phyloP scores from a whole-genome alignment of 2,888 invertebrate genomes.

The Darwinula stevensoni region DNA sequence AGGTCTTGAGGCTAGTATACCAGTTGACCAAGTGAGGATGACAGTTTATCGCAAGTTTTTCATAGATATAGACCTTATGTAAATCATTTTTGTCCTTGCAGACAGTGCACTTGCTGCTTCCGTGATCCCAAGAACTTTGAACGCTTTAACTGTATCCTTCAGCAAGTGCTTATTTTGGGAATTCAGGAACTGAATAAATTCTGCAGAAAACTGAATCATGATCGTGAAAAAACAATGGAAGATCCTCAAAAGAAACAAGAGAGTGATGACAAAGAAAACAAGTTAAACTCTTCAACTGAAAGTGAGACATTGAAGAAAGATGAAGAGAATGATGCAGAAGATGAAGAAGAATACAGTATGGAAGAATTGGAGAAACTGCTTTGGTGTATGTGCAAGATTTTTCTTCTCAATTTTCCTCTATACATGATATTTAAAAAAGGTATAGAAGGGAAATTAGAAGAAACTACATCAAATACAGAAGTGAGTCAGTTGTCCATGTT shows the following conservation, averaged over 20 bases:
- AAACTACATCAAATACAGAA: slow-evolving; percentile 26
- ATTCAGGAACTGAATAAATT: slow-evolving; percentile 51
- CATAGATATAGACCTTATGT: too few relatives aligned
- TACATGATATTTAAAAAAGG: slow-evolving; percentile 50
- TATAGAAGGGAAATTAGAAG: slow-evolving; percentile 45
- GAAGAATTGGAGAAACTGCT: slow-evolving; percentile 65
- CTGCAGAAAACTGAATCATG: too few relatives aligned
- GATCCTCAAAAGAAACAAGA: too few relatives aligned
- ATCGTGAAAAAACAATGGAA: slow-evolving; percentile 4
- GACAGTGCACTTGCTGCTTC: slow-evolving; percentile 86
- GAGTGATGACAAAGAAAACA: too few relatives aligned
- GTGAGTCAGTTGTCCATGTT: slow-evolving; percentile 42
- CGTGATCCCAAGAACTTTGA: slow-evolving; percentile 75
- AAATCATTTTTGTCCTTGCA: slow-evolving; percentile 19
- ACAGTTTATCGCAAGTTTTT: too few relatives aligned
- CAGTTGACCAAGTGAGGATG: too few relatives aligned
- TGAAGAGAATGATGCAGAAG: slow-evolving; percentile 10
- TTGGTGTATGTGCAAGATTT: slow-evolving; percentile 56
- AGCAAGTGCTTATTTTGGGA: slow-evolving; percentile 51
- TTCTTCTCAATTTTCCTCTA: slow-evolving; percentile 51
- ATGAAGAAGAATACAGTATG: slow-evolving; percentile 27
- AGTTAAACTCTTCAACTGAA: too few relatives aligned
- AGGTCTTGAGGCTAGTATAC: too few relatives aligned
- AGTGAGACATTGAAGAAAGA: too few relatives aligned
- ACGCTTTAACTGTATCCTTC: slow-evolving; percentile 57